These are phyloP conservation scores for Adelges cooleyi DNA, from an alignment of 1,140 invertebrate species.

Conservation along the genomic window DNA sequence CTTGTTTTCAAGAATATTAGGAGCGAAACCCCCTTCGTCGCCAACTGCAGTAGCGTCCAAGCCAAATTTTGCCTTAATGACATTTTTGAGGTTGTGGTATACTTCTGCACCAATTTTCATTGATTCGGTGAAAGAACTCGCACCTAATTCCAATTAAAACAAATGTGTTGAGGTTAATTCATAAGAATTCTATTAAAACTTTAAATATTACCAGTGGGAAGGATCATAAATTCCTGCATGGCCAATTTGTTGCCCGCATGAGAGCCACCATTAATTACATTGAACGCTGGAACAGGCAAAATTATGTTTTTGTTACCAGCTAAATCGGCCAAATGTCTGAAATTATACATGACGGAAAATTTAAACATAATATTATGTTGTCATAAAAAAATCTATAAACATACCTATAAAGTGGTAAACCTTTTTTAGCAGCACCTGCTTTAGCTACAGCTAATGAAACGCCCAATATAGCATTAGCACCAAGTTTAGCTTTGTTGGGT, in stretches of 20 bases:
- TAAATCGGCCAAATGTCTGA: conserved; percentile 82
- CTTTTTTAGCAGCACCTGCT: conserved; percentile 90
- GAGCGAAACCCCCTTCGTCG: conserved; percentile 98
- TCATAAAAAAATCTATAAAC: neutral
- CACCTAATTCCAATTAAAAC: conserved; percentile 52
- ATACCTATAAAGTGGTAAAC: conserved; percentile 67
- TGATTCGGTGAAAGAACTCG: conserved; percentile 83
- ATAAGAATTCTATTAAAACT: too few relatives aligned
- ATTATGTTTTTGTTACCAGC: conserved; percentile 83
- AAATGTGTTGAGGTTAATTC: too few relatives aligned
- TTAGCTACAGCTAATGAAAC: conserved; percentile 92
- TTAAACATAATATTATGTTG: too few relatives aligned
- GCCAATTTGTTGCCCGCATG: conserved; percentile 98
- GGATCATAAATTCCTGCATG: conserved; percentile 98
- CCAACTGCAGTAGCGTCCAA: conserved; percentile 94
- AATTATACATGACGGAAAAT: conserved; percentile 33
- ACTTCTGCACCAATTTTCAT: conserved; percentile 97
- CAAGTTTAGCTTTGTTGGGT: conserved; percentile 87
- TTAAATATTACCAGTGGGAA: conserved; percentile 51
- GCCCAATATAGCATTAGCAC: conserved; percentile 95
- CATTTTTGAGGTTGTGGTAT: conserved; percentile 91
- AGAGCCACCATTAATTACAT: conserved; percentile 97
- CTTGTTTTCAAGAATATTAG: conserved; percentile 93
- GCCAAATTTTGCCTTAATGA: conserved; percentile 90
- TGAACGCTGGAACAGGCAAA: conserved; percentile 92